Evolutionary conservation across 1,140 invertebrate species (phyloP), one percentile per base, ranked within the genome.

Genomic region (Musca vetustissima): DNA sequence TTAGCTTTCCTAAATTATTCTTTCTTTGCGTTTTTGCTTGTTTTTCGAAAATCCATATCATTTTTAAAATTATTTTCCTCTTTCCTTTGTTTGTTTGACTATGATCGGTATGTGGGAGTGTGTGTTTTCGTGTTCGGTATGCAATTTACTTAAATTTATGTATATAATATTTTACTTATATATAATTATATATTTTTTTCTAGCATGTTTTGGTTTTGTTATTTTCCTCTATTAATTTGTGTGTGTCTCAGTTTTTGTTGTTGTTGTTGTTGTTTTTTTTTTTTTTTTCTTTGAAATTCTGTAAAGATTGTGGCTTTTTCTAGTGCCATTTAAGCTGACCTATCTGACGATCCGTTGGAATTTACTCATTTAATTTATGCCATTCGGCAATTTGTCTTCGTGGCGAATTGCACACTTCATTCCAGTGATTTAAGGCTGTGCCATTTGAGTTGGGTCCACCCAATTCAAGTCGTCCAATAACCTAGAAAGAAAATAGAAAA

Each of bases 321-420:
- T 8, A 57, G 66, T 43, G 43, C 32, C 53, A 43, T 55, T 43
- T 67, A 19, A 55, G 66, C 36, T 21, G 17, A 4, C 66, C 36
- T 8, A 66, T 15, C 19, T 52, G 15, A 4, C 32, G 28, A 4
- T 28, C 28, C 3, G 3, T 28, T 28, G 3, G 8, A 28, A 21
- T 73, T 87, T 90, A 97, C 87, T 97, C 95, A 80, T 90, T 89
- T 70, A 98, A 87, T 86, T 97, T 97, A 88, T 98, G 96, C 96
- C 97, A 98, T 84, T 98, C 95, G 55, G 97, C 96, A 77, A 98
- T 98, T 87, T 98, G 97, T 70, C 96, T 90, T 70, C 96, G 88
- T n/a, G 96, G 96, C 69, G 95, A 96, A 79, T 92, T 95, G 84
- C 94, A 92, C 66, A 98, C 95, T 85, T 98, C 96, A 74, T 92